Base-by-base conservation (phyloP, 2,113 vertebrate genomes). In the Gymnorhina tibicen region DNA sequence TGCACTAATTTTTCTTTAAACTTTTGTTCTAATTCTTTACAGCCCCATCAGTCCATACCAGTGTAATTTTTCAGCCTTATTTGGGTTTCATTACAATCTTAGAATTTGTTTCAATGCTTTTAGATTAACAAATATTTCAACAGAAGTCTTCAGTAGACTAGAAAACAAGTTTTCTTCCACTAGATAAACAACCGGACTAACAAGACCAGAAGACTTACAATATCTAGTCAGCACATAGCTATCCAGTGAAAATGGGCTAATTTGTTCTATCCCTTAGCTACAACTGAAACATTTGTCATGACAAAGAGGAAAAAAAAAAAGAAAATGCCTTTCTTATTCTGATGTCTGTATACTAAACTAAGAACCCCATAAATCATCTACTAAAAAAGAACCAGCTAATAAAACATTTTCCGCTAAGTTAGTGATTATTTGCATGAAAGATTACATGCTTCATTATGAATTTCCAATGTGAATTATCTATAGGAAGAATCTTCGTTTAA, bases 221-320 rank as follows among this genome's bases (percentile, higher is more conserved):
- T 93, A 92, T 32, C 64, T 60, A 96, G 83, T 94, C 93, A 96
- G 92, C 91, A 86, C 95, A 92, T 86, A 96, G 76, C 64, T 95
- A 94, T 94, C 85, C 75, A 88, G 67, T 95, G 93, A 97, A 96
- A 96, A 83, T 70, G 85, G 78, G 21, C 70, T 93, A 23, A 84
- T 77, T 67, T 73, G n/a, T 93, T 93, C 86, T 90, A 83, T 93
- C 47, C 70, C 64, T 76, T 89, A 95, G 91, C 42, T 97, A 94
- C 81, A 85, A 82, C 3, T 79, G 81, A 95, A 95, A 96, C 63
- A 76, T 68, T 79, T 82, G 21, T 44, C 56, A 89, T 49, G 49
- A 82, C 33, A 32, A 70, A 63, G 30, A 41, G 33, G 18, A 24
- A 47, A 26, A 20, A 17, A 23, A 19, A 21, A 9, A 30, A 11